Percentiles rank a stretch among this genome's conserved stretches.
Evolutionary conservation across 2,113 vertebrate species (phyloP).

Genomic region (Sula dactylatra): DNA sequence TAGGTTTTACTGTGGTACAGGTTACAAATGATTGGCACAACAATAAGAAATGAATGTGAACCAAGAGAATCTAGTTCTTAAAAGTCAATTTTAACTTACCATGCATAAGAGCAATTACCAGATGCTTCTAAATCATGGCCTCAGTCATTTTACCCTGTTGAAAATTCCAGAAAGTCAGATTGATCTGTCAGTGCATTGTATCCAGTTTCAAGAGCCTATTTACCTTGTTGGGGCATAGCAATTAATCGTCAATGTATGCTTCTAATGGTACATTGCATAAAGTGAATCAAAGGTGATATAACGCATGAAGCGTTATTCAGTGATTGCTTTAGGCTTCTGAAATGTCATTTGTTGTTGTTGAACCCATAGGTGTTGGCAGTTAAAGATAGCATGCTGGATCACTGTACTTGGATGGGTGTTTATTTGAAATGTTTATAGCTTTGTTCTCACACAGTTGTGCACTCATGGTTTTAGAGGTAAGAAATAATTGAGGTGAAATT

Average conservation of each 20-base stretch:
- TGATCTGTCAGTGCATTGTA: neutral
- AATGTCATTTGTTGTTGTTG: neutral
- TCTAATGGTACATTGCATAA: neutral
- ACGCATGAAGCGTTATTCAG: neutral
- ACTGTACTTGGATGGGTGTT: neutral
- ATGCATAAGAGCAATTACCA: neutral
- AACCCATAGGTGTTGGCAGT: neutral
- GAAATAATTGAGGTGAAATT: conserved; percentile 3
- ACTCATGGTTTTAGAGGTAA: neutral
- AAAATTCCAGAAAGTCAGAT: neutral
- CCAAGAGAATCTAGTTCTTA: neutral
- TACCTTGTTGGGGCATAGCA: neutral
- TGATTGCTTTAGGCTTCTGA: neutral
- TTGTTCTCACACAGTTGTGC: neutral
- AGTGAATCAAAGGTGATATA: neutral
- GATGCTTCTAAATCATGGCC: neutral
- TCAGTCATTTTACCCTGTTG: neutral
- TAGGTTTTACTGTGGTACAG: neutral
- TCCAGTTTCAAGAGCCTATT: neutral
- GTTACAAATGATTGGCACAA: neutral
- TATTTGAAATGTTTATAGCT: neutral
- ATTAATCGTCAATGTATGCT: neutral
- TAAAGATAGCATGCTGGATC: neutral
- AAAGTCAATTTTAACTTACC: neutral
- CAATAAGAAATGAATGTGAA: neutral